Base-by-base conservation (phyloP, 2,113 vertebrate species). In the Aphelocoma coerulescens region DNA sequence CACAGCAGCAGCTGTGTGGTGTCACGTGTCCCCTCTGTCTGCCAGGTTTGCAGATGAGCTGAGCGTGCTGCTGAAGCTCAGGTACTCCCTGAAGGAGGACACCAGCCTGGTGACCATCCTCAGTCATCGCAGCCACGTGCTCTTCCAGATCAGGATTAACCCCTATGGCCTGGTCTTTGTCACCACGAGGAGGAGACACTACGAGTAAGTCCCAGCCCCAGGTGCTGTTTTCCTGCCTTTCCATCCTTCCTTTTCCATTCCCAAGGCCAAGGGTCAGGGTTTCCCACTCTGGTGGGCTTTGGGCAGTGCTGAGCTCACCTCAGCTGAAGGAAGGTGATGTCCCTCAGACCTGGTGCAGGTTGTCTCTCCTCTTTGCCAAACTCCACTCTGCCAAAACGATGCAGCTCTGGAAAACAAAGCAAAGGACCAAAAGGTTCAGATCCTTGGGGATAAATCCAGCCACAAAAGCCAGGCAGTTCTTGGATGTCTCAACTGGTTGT, bases 41-140 rank as follows among this genome's bases (percentile, higher is more conserved):
- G 4, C 43, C 68, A 99, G 99, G 81, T 98, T 99, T 97, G 93
- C 97, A 54, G 98, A 99, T 2, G 98, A 99, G 97, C 98, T 99
- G 96, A 98, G 98, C 22, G 91, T 99, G 62, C 94, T 99, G 96
- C 85, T 99, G 95, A 98, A 98, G 95, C 92, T 99, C 61, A 97
- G 95, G 69, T 99, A 98, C 78, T 86, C 88, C 0, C 98, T 98
- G 96, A 93, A 73, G 61, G 98, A 98, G 33, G 98, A 99, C 75
- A 96, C 97, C 84, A 98, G 98, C 48, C 94, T 99, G 32, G 91
- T 99, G 89, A 98, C 98, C 54, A 93, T 99, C 96, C 97, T 99
- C 26, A 98, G 98, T 91, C 97, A 94, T 1, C 97, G 97, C 26
- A 97, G 98, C 57, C 97, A 97, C 0, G 71, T 99, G 62, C 95